phyloP scores from a whole-genome alignment of 2,888 invertebrate species.

The Limnephilus auricula region DNA sequence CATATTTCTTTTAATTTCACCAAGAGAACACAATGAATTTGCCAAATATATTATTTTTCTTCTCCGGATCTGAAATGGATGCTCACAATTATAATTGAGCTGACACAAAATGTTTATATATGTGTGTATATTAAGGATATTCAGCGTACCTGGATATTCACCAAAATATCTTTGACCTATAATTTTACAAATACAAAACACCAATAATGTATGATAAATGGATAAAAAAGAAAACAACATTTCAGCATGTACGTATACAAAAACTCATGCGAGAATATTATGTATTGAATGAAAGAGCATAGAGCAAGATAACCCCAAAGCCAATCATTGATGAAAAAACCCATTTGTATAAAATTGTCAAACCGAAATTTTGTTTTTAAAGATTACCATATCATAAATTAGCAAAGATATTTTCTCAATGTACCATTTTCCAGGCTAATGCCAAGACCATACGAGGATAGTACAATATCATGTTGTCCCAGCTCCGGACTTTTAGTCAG shows the following conservation, averaged over 20 bases:
- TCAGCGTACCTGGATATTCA: too few relatives aligned
- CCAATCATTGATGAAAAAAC: background rate
- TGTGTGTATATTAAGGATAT: too few relatives aligned
- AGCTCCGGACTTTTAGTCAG: too few relatives aligned
- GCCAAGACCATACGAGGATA: too few relatives aligned
- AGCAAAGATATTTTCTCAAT: background rate
- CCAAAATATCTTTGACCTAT: background rate
- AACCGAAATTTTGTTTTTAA: background rate
- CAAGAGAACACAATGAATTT: too few relatives aligned
- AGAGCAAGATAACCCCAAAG: background rate
- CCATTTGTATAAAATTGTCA: background rate
- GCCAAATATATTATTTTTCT: too few relatives aligned
- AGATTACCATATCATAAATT: background rate
- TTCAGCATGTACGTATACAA: background rate
- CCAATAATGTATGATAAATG: background rate
- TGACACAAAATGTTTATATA: too few relatives aligned
- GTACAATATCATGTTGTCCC: too few relatives aligned
- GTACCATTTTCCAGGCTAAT: background rate
- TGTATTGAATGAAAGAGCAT: background rate
- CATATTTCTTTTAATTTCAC: too few relatives aligned
- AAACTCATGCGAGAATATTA: slow-evolving; percentile 9
- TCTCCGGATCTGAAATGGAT: too few relatives aligned
- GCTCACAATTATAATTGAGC: too few relatives aligned
- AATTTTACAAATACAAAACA: background rate
- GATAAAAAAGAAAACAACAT: background rate